Base-by-base conservation (phyloP, 2,888 invertebrate species). In the Cataglyphis rosenhaueri region DNA sequence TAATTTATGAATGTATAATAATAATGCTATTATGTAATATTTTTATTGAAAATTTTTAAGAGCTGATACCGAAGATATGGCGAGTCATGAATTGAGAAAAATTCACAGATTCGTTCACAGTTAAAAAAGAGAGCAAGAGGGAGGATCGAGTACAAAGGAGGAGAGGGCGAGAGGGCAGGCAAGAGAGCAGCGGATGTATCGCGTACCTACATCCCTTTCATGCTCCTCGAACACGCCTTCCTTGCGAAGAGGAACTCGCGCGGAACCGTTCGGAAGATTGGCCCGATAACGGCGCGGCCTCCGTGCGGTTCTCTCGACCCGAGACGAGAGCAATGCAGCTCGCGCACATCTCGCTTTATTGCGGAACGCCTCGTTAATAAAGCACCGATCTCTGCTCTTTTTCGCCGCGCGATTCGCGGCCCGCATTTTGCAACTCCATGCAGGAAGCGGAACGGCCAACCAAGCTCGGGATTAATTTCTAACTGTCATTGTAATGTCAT, bases 311-410 rank as follows among this genome's bases (percentile, higher is more conserved):
- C 86, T 87, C 87, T 85, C 87, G 86, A 84, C 82, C 86, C 85
- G 85, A 79, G 83, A 84, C 84, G 83, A 70, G 86, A 79, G 87
- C 87, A 87, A 86, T 86, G 86, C 89, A 38, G 52, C 52, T 52
- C 75, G 65, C 75, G 87, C 87, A 82, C 84, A 86, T 85, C 81
- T 71, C 73, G 85, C 83, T 88, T 91, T 89, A 91, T 91, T 90
- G 88, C 88, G 89, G 82, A 91, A 92, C 92, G 89, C 88, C 91
- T 91, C 87, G 91, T 92, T 91, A 92, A 92, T 89, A 91, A 92
- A 91, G 84, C 85, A 81, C 82, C 85, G 85, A 85, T 81, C 81
- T 52, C n/a, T 8, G 52, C 82, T 84, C 84, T 84, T 88, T 71
- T 66, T 81, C 79, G 41, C 44, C 62, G 79, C 75, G 88, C 81